Percentiles rank a stretch among this genome's conserved stretches.
These are phyloP conservation scores for Capromys pilorides DNA, from an alignment of 2,797 vertebrate species.

Conservation along the genomic window DNA sequence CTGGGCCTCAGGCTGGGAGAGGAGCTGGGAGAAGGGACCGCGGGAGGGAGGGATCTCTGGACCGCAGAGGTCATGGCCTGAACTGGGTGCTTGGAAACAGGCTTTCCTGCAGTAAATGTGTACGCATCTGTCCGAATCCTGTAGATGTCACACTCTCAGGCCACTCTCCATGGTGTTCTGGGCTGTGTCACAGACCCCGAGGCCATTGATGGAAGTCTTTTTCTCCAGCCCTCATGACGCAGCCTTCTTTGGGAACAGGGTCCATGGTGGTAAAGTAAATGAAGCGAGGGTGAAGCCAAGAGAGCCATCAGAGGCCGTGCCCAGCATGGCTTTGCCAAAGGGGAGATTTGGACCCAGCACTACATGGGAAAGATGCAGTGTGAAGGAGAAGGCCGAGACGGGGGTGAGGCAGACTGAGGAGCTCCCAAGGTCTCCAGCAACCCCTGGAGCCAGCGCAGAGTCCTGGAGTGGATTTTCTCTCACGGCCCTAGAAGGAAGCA, in stretches of 20 bases:
- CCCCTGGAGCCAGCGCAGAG: rapidly evolving
- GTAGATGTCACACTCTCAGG: background rate
- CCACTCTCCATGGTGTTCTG: background rate
- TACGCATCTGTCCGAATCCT: background rate
- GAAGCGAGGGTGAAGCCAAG: background rate
- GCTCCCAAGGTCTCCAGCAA: background rate
- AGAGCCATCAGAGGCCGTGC: rapidly evolving
- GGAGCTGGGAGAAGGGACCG: conserved; percentile 64
- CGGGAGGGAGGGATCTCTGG: conserved; percentile 75
- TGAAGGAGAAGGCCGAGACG: background rate
- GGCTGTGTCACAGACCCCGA: background rate
- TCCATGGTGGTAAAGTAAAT: background rate
- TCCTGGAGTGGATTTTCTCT: rapidly evolving
- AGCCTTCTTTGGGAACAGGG: no score
- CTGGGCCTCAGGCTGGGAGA: conserved; percentile 84
- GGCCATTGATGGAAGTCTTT: background rate
- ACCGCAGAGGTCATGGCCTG: conserved; percentile 56
- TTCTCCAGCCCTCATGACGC: background rate
- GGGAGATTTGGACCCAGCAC: background rate
- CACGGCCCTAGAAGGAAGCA: rapidly evolving
- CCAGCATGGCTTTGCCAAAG: background rate
- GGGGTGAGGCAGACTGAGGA: rapidly evolving
- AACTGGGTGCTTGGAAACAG: background rate
- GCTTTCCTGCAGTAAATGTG: background rate
- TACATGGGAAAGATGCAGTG: rapidly evolving